Percentiles rank a stretch among this genome's conserved stretches.
phyloP scores from a whole-genome alignment of 92 coral and sea anemone species.

The Zoanthus sansibaricus region DNA sequence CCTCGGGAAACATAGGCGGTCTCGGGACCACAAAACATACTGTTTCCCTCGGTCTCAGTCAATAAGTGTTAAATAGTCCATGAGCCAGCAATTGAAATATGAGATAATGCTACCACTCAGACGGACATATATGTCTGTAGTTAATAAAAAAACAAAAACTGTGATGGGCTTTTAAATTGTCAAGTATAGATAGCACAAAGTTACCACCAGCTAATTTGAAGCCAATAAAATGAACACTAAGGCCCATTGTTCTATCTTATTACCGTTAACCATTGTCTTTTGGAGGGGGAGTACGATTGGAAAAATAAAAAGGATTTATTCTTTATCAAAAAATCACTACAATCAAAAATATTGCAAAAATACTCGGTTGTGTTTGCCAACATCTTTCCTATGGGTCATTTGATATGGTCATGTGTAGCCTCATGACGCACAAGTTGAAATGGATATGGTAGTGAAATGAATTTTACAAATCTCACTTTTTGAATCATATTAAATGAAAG shows the following conservation, averaged over 20 bases:
- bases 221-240: too few relatives aligned
- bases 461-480: too few relatives aligned
- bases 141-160: background rate
- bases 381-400: background rate
- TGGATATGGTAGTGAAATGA: too few relatives aligned
- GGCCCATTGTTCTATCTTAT: too few relatives aligned
- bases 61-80: too few relatives aligned
- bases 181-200: too few relatives aligned
- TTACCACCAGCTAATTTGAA: too few relatives aligned
- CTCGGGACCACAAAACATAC: too few relatives aligned
- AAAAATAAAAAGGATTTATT: background rate
- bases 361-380: background rate
- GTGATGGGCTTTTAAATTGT: background rate
- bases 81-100: background rate
- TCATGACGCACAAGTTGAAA: background rate
- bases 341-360: background rate
- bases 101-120: background rate
- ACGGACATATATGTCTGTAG: background rate
- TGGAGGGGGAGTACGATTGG: background rate
- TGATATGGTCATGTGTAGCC: background rate
- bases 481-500: too few relatives aligned
- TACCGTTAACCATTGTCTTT: background rate
- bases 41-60: too few relatives aligned
- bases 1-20: too few relatives aligned
- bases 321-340: background rate